Conservation (phyloP, 2,113 vertebrate species). For the Phaethornis superciliosus region DNA sequence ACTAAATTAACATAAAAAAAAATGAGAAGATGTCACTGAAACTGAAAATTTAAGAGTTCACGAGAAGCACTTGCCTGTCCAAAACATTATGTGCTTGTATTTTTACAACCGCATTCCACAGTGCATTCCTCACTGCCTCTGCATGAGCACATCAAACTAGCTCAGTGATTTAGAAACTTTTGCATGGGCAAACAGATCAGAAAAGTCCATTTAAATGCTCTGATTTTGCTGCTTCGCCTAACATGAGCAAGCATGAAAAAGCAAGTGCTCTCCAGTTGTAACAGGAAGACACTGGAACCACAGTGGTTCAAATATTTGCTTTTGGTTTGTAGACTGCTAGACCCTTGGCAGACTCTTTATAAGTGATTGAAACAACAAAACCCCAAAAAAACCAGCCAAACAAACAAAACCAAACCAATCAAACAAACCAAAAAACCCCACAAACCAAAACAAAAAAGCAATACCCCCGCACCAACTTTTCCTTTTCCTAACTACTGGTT, state of each 20-base stretch:
- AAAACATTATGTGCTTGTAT: fast-evolving
- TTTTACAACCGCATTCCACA: not conserved
- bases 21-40: not conserved
- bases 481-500: not conserved
- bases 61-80: not conserved
- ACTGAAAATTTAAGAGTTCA: not conserved
- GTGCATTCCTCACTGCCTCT: not conserved
- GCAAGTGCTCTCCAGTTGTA: not conserved
- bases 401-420: fast-evolving
- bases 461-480: too few relatives aligned
- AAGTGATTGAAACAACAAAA: not conserved
- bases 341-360: not conserved
- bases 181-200: not conserved
- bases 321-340: not conserved
- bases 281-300: not conserved
- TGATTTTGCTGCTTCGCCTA: not conserved
- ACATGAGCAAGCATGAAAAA: not conserved
- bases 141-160: not conserved
- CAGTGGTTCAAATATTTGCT: not conserved
- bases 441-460: too few relatives aligned
- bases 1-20: not conserved
- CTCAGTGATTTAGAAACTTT: not conserved
- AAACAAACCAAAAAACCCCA: not conserved
- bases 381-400: fast-evolving
- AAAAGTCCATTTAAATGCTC: not conserved